A percentile compares a stretch with the other conserved stretches of the same genome.
Evolutionary conservation across 2,113 vertebrate species (phyloP).

Genomic region (Antigone vipio): DNA sequence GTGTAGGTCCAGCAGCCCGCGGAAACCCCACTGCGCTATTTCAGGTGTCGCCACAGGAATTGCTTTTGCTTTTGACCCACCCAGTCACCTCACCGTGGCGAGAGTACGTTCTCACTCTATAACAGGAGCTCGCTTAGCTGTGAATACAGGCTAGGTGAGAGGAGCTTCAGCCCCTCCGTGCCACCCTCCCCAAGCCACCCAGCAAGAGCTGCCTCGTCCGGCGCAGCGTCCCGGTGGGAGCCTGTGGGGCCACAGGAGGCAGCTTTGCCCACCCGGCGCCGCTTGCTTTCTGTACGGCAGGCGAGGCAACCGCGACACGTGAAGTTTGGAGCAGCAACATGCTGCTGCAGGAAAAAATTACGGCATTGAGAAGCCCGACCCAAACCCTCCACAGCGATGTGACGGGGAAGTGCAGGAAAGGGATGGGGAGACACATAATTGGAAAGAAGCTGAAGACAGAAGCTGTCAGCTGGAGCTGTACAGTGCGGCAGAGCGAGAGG

Average conservation of each 20-base stretch:
- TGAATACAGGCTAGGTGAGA: not conserved
- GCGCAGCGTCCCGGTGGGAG: accelerated
- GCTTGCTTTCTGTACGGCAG: not conserved
- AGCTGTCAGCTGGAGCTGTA: not conserved
- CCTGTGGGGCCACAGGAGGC: not conserved
- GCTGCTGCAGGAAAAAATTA: not conserved
- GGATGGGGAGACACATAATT: not conserved
- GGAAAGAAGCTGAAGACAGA: not conserved
- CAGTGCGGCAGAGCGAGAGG: not conserved
- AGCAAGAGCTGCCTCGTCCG: not conserved
- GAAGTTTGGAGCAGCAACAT: not conserved
- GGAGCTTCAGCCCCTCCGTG: not conserved
- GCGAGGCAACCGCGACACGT: accelerated
- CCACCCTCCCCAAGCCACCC: not conserved
- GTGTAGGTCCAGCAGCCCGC: too few species aligned
- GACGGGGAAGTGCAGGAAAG: not conserved
- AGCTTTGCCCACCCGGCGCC: accelerated
- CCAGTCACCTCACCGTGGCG: not conserved
- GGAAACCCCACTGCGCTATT: not conserved
- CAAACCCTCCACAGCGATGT: not conserved
- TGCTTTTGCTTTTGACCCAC: not conserved
- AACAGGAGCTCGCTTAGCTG: accelerated
- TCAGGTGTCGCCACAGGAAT: not conserved
- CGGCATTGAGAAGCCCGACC: accelerated
- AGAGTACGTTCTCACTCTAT: not conserved